Conservation (phyloP, 2,113 vertebrate species). For the Sporophila hypoxantha region DNA sequence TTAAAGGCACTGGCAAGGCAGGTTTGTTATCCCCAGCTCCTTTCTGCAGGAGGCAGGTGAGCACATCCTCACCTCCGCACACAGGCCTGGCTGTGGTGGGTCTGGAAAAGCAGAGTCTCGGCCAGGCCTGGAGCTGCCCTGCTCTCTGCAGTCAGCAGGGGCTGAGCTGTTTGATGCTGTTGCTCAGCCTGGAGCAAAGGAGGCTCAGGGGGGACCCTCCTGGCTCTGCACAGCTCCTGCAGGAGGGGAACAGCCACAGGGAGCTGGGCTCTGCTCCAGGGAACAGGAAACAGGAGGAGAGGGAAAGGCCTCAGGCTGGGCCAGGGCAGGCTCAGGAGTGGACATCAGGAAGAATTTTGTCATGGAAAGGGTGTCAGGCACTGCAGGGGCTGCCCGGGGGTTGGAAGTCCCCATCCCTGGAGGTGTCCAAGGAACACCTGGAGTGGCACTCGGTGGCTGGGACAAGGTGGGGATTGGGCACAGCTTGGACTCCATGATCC, state of each 20-base stretch:
- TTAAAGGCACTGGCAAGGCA: neutral
- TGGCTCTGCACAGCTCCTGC: neutral
- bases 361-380: neutral
- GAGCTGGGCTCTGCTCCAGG: neutral
- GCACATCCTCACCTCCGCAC: neutral
- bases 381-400: neutral
- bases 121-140: neutral
- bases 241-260: neutral
- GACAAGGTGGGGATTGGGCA: neutral
- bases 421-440: accelerated
- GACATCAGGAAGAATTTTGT: accelerated
- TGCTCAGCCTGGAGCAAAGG: neutral
- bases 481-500: neutral
- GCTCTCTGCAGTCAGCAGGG: neutral
- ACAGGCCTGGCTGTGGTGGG: neutral
- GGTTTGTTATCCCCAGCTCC: neutral
- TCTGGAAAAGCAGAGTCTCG: neutral
- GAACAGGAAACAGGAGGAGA: neutral
- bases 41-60: neutral
- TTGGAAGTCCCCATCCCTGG: neutral
- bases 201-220: neutral
- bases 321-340: neutral
- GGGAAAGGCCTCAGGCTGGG: neutral
- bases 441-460: accelerated
- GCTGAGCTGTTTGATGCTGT: neutral